Evolutionary conservation across 2,113 vertebrate species (phyloP), one percentile per base, ranked within the genome.

Genomic region (Mustelus asterias): DNA sequence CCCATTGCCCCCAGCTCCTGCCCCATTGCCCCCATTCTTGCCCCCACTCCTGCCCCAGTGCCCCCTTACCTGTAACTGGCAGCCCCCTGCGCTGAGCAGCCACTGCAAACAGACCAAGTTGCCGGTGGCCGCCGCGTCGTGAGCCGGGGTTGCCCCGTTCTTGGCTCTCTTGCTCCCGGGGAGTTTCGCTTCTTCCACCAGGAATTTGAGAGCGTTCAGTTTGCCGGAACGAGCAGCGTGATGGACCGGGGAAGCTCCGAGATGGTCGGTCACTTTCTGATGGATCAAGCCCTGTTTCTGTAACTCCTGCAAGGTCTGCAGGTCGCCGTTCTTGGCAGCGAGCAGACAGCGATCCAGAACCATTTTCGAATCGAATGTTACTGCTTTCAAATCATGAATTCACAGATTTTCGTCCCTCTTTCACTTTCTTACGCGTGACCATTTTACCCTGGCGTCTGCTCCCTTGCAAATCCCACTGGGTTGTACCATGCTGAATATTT

Each of bases 91-190:
- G 13, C 97, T 97, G 96, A 99, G 98, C 96, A 99, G 98, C 99
- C 99, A 99, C 97, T 99, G 98, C 72, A 99, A 96, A 96, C 99
- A 99, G 96, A 97, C 96, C 97, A 99, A 98, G 97, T 99, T 98
- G 80, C 99, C 99, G 13, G 99, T 99, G 97, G 99, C 99, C 1
- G 99, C 99, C 29, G 99, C 99, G 96, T 99, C 99, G 96, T 99
- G 99, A 88, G 98, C 99, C 16, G 99, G 98, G 1, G 97, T 99
- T 41, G 99, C 99, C 26, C 99, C 98, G 96, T 99, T 99, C 96
- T 97, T 98, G 1, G 99, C 98, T 89, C 98, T 96, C 96, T 97
- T 97, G 96, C 97, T 97, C 1, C 98, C 98, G 29, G 97, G 97
- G 94, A 99, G 97, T 0, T 97, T 97, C 1, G 97, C 98, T 96